Conservation (phyloP, 2,797 vertebrate genomes). For the Cephalopachus bancanus region DNA sequence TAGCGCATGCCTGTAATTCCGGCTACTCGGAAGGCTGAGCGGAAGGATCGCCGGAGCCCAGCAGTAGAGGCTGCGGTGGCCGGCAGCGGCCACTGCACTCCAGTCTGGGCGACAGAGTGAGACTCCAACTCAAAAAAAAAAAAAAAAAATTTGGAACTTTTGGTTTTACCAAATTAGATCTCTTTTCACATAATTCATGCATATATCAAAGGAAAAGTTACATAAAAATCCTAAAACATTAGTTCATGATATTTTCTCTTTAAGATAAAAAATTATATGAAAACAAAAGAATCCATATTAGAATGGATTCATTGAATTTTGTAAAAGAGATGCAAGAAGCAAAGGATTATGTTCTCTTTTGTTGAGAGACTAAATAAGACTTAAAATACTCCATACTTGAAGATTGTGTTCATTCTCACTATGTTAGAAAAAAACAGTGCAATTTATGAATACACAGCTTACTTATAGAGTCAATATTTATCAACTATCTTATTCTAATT, state of each 20-base stretch:
- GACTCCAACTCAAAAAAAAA: too few relatives aligned
- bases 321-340: neutral
- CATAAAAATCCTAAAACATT: neutral
- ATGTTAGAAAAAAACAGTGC: neutral
- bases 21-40: too few relatives aligned
- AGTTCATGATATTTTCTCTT: constrained; percentile 30
- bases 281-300: neutral
- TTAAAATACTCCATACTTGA: neutral
- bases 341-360: neutral
- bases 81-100: too few relatives aligned
- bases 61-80: too few relatives aligned
- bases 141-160: constrained; percentile 18
- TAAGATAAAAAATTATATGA: neutral
- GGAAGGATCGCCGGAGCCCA: too few relatives aligned
- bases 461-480: constrained; percentile 1
- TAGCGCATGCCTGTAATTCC: too few relatives aligned
- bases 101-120: too few relatives aligned
- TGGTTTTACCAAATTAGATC: constrained; percentile 36
- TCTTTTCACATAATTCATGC: constrained; percentile 25
- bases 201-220: constrained; percentile 34
- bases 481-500: neutral
- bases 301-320: constrained; percentile 15
- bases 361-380: neutral
- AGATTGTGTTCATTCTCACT: constrained; percentile 1
- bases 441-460: neutral